Evolutionary conservation across 1,140 invertebrate species (phyloP).

Genomic region (Drosophila nigromelanica): DNA sequence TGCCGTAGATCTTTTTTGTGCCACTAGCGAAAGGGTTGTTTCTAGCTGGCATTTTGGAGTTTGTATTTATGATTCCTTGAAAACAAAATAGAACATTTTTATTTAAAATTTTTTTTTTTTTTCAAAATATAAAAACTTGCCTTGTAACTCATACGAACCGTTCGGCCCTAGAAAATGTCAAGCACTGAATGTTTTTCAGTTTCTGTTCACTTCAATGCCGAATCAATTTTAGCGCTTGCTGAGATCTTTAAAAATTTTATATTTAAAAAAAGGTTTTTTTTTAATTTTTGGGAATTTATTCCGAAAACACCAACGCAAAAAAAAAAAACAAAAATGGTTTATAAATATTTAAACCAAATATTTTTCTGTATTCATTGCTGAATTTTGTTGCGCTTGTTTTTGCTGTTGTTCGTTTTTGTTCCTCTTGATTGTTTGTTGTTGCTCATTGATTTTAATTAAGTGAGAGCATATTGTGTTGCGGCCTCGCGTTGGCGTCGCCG

Average conservation of each 20-base stretch:
- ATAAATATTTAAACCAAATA: conserved; percentile 15
- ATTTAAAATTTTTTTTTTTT: no score
- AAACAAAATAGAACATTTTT: no score
- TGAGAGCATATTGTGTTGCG: conserved; percentile 21
- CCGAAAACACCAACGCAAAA: conserved; percentile 25
- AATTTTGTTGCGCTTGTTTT: background rate
- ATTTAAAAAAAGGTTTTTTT: background rate
- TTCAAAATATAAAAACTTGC: no score
- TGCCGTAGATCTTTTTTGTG: background rate
- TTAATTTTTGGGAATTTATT: background rate
- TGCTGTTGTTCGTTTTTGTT: background rate
- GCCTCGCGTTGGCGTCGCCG: conserved; percentile 10
- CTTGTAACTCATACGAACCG: background rate
- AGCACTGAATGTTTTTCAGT: background rate
- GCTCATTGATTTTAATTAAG: conserved; percentile 57
- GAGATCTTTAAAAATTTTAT: background rate
- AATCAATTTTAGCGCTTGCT: background rate
- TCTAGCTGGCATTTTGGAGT: background rate
- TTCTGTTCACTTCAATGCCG: background rate
- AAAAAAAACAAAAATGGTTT: conserved; percentile 35
- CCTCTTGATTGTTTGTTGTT: conserved; percentile 20
- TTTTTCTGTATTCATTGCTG: background rate
- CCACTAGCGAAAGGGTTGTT: background rate
- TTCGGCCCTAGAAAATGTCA: background rate
- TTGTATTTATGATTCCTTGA: no score